Conservation (phyloP, 37 sponge, comb jelly and placozoan genomes). For the Theonella swinhoei region DNA sequence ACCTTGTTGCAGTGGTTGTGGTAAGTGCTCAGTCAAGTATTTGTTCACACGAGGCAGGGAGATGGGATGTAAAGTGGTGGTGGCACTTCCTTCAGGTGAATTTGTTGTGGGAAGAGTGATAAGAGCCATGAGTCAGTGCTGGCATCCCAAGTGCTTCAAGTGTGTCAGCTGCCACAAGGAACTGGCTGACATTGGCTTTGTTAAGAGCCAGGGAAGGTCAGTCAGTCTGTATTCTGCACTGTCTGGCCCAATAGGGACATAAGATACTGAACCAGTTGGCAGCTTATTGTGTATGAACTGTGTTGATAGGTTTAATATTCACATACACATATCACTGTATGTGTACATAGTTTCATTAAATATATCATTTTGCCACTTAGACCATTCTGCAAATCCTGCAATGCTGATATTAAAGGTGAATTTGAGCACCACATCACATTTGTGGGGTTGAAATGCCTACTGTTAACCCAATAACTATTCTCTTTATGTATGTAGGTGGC, state of each 20-base stretch:
- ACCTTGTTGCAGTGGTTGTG: constrained; percentile 95
- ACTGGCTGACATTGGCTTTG: constrained; percentile 95
- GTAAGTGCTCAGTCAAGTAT: constrained; percentile 48
- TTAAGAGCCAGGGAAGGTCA: constrained; percentile 94
- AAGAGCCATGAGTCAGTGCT: constrained; percentile 90
- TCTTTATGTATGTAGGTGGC: constrained; percentile 27
- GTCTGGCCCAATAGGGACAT: not conserved
- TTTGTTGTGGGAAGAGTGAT: constrained; percentile 95
- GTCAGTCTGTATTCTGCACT: no score
- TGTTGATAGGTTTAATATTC: not conserved
- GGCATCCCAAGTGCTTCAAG: constrained; percentile 99
- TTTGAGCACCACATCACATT: constrained; percentile 1
- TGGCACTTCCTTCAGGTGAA: constrained; percentile 55
- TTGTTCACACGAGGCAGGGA: not conserved
- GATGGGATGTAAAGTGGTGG: not conserved
- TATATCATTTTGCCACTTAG: no score
- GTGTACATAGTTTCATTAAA: no score
- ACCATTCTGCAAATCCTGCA: constrained; percentile 90
- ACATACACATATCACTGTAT: not conserved
- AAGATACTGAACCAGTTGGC: no score
- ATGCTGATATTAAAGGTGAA: constrained; percentile 90
- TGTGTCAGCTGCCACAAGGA: constrained; percentile 90
- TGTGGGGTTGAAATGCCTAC: no score
- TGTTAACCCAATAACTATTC: not conserved
- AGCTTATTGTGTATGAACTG: no score